Conservation (phyloP, 92 coral and sea anemone genomes). For the Metridium senile region DNA sequence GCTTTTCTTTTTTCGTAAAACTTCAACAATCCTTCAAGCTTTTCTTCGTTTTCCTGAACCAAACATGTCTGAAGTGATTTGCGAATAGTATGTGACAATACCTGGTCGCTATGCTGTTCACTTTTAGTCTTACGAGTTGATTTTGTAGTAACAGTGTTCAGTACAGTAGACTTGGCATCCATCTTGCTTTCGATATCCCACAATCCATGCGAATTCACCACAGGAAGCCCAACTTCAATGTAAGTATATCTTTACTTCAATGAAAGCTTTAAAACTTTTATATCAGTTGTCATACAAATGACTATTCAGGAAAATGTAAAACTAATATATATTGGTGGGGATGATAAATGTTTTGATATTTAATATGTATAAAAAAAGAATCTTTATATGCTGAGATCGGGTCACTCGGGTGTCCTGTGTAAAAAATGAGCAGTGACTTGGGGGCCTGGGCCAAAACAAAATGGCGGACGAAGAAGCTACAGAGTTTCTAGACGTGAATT, state of each 20-base stretch:
- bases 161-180: conserved; percentile 29
- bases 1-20: conserved; percentile 35
- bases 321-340: neutral
- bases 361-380: neutral
- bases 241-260: neutral
- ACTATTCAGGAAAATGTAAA: neutral
- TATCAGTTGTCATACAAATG: too few species aligned
- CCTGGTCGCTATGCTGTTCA: conserved; percentile 9
- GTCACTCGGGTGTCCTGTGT: neutral
- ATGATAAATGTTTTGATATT: too few species aligned
- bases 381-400: neutral
- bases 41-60: conserved; percentile 52
- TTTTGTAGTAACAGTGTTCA: neutral
- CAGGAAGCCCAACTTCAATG: neutral
- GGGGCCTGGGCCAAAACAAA: neutral
- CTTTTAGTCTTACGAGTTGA: conserved; percentile 10
- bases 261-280: neutral
- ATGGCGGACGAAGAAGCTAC: neutral
- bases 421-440: neutral
- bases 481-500: neutral
- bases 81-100: conserved; percentile 11
- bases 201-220: conserved; percentile 6
- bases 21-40: conserved; percentile 41
- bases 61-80: conserved; percentile 54
- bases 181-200: conserved; percentile 17